Evolutionary conservation across 2,888 invertebrate species (phyloP).

Genomic region (Drosophila atripex): DNA sequence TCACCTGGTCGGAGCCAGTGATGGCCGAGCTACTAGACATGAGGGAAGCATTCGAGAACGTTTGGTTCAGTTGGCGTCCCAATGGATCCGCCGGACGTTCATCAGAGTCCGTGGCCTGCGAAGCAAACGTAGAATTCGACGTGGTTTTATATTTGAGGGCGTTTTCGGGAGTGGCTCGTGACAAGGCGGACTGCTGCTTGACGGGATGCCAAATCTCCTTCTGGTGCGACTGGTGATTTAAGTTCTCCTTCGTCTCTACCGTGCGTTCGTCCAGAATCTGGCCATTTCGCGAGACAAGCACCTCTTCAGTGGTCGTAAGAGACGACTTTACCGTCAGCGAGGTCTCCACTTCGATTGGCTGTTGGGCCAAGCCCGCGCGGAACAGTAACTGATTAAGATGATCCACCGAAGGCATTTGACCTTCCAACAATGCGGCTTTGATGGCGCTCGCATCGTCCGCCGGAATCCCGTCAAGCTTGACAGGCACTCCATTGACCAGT

Average conservation of each 20-base stretch:
- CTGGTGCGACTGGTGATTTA: slow-evolving; percentile 88
- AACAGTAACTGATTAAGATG: slow-evolving; percentile 88
- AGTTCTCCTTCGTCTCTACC: slow-evolving; percentile 89
- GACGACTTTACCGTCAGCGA: slow-evolving; percentile 89
- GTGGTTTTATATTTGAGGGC: slow-evolving; percentile 61
- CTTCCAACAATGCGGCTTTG: slow-evolving; percentile 88
- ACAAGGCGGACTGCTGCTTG: slow-evolving; percentile 41
- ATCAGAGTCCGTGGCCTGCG: slow-evolving; percentile 51
- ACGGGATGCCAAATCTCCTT: slow-evolving; percentile 88
- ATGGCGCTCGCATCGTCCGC: slow-evolving; percentile 89
- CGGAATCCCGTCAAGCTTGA: slow-evolving; percentile 88
- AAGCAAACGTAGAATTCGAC: slow-evolving; percentile 67
- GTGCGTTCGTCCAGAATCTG: slow-evolving; percentile 89
- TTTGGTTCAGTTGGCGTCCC: slow-evolving; percentile 67
- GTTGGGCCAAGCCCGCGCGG: slow-evolving; percentile 87
- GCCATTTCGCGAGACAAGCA: slow-evolving; percentile 88
- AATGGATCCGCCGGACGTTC: slow-evolving; percentile 30
- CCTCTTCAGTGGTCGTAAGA: slow-evolving; percentile 89
- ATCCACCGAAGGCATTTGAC: slow-evolving; percentile 89
- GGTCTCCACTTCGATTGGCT: slow-evolving; percentile 89
- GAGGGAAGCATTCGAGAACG: slow-evolving; percentile 71
- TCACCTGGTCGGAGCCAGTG: slow-evolving; percentile 59
- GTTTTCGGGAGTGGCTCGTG: slow-evolving; percentile 62
- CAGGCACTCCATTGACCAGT: slow-evolving; percentile 89
- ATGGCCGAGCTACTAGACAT: slow-evolving; percentile 62